Base-by-base conservation (phyloP, 2,888 invertebrate genomes). In the Neoaliturus tenellus region DNA sequence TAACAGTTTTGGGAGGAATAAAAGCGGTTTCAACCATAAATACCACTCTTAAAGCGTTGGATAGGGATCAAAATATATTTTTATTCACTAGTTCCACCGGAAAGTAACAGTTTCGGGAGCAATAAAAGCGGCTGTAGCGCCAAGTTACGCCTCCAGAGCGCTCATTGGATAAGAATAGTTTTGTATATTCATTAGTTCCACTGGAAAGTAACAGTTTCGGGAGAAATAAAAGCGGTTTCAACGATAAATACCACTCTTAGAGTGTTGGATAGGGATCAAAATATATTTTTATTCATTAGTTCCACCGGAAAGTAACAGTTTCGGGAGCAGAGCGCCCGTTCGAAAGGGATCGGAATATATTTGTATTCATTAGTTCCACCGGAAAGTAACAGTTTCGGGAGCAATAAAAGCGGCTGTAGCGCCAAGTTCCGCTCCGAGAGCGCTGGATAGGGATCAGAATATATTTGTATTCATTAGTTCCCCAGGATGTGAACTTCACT, bases 231-330 rank as follows among this genome's bases (percentile, higher is more conserved):
- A n/a, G n/a, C n/a, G n/a, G n/a, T n/a, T n/a, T n/a, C 12, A 12
- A 12, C 55, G 20, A 20, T 23, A 23, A 20, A 5, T 23, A 2
- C 20, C 20, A 14, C 55, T 5, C 17, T 4, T n/a, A 48, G n/a
- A 48, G 3, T n/a, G 48, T 25, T 23, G 25, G 55, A 55, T 55
- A 55, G 6, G 55, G 20, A 55, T 55, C 55, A 6, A 23, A 55
- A 55, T 55, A 55, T 55, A 55, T 55, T 55, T 55, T 20, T 55
- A 55, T 55, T 55, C 55, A 55, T 55, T 55, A 55, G 55, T 55
- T 55, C 12, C 55, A 23, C 1, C 14, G 17, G 44, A 55, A n/a
- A n/a, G n/a, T n/a, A n/a, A n/a, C n/a, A n/a, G n/a, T n/a, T n/a
- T n/a, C n/a, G n/a, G n/a, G n/a, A n/a, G n/a, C n/a, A 41, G 41